phyloP scores from a whole-genome alignment of 1,140 invertebrate genomes.

The Microplitis demolitor region DNA sequence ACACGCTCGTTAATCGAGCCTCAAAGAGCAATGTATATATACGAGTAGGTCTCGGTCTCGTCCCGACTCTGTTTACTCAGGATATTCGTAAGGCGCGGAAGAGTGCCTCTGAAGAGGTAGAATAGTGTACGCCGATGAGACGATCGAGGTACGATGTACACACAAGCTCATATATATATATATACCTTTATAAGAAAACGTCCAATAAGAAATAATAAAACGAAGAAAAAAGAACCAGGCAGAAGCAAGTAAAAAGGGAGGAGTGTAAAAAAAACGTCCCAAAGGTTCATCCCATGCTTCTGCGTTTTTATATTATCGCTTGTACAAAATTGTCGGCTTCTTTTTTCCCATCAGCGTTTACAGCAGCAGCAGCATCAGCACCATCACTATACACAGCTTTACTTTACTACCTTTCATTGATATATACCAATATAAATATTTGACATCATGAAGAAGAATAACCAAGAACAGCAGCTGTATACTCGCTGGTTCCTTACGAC shows the following conservation, averaged over 20 bases:
- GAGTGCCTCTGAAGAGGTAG: not conserved
- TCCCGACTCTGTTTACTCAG: not conserved
- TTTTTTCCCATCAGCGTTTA: not conserved
- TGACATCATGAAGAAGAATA: too few species aligned
- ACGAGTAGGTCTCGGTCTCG: too few species aligned
- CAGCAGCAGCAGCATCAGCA: not conserved
- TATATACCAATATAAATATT: not conserved
- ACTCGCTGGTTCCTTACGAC: too few species aligned
- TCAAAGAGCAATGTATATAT: not conserved
- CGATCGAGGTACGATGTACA: conserved; percentile 12
- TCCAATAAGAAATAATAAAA: not conserved
- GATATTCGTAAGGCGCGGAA: not conserved
- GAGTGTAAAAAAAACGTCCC: not conserved
- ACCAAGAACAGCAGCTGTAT: too few species aligned
- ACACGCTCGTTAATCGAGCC: conserved; percentile 14
- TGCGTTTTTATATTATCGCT: not conserved
- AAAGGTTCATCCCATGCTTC: not conserved
- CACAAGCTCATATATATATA: conserved; percentile 21
- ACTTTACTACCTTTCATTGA: not conserved
- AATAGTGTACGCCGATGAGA: too few species aligned
- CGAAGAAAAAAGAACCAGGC: not conserved
- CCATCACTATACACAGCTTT: not conserved
- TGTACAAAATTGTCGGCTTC: not conserved
- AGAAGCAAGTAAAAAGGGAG: not conserved
- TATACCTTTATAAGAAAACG: conserved; percentile 22